A percentile compares a stretch with the other conserved stretches of the same genome.
Evolutionary conservation across 2,113 vertebrate genomes (phyloP).

Genomic region (Hystrix brachyura): DNA sequence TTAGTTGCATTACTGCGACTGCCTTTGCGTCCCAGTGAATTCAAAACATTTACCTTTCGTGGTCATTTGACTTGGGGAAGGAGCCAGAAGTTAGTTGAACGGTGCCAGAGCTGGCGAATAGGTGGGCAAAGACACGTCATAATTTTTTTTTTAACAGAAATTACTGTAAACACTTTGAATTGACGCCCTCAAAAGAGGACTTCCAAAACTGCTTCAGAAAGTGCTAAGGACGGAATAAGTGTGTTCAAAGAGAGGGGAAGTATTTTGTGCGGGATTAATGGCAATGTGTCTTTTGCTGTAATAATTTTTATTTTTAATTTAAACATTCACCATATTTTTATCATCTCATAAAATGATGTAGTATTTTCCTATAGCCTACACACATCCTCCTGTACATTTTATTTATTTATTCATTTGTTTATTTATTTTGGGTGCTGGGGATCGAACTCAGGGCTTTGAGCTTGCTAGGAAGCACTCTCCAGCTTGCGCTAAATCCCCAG

Average conservation of each 20-base stretch:
- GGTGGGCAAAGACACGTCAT: not conserved
- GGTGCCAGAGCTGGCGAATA: not conserved
- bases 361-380: not conserved
- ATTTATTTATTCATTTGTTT: too few relatives aligned
- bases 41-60: not conserved
- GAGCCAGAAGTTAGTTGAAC: not conserved
- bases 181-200: not conserved
- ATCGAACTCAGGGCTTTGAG: too few relatives aligned
- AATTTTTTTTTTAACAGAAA: not conserved
- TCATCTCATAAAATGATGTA: not conserved
- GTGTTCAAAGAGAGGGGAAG: not conserved
- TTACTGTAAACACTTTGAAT: not conserved
- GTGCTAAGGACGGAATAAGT: not conserved
- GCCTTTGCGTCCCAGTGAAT: not conserved
- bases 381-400: too few relatives aligned
- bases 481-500: too few relatives aligned
- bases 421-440: too few relatives aligned
- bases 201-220: not conserved
- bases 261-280: not conserved
- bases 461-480: too few relatives aligned
- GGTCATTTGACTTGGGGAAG: not conserved
- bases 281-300: not conserved
- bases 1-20: not conserved
- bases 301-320: not conserved
- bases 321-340: not conserved